A percentile compares a stretch with the other conserved stretches of the same genome.
Conservation (phyloP, 2,888 invertebrate species). For the Pomacea canaliculata region DNA sequence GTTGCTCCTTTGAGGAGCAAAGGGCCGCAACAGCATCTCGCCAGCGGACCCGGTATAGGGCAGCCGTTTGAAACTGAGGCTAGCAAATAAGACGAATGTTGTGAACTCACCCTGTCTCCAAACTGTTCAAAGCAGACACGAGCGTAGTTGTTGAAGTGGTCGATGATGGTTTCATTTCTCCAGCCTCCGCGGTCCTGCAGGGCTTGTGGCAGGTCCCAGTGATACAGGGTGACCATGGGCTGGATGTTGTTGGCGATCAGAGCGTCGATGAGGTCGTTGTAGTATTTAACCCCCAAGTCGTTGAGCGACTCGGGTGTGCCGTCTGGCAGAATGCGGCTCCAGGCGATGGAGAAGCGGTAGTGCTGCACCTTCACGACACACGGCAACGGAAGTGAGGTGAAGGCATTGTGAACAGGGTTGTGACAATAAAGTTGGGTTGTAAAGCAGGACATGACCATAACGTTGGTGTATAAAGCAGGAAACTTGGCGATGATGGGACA, state of each 20-base stretch:
- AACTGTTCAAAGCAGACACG: conserved; percentile 61
- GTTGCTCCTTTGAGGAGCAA: too few relatives aligned
- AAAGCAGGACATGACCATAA: too few relatives aligned
- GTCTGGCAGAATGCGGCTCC: conserved; percentile 82
- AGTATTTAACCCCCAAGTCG: conserved; percentile 81
- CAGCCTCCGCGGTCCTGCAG: conserved; percentile 69
- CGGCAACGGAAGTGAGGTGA: neutral
- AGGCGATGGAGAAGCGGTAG: conserved; percentile 74
- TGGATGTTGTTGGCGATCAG: conserved; percentile 75
- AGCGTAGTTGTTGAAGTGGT: conserved; percentile 65
- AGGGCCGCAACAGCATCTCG: too few relatives aligned
- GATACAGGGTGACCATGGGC: conserved; percentile 75
- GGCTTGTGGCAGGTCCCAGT: conserved; percentile 69
- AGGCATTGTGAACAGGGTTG: too few relatives aligned
- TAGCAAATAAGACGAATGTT: too few relatives aligned
- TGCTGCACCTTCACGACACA: conserved; percentile 47
- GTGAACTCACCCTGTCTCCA: conserved; percentile 60
- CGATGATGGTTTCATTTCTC: conserved; percentile 47
- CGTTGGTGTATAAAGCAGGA: too few relatives aligned
- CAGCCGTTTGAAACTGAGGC: too few relatives aligned
- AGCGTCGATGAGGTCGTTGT: conserved; percentile 82
- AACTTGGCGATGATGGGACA: too few relatives aligned
- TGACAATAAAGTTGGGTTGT: too few relatives aligned
- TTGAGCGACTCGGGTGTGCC: conserved; percentile 74
- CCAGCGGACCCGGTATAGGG: too few relatives aligned